Evolutionary conservation across 2,797 vertebrate genomes (phyloP).

Genomic region (Chelidonichthys spinosus): DNA sequence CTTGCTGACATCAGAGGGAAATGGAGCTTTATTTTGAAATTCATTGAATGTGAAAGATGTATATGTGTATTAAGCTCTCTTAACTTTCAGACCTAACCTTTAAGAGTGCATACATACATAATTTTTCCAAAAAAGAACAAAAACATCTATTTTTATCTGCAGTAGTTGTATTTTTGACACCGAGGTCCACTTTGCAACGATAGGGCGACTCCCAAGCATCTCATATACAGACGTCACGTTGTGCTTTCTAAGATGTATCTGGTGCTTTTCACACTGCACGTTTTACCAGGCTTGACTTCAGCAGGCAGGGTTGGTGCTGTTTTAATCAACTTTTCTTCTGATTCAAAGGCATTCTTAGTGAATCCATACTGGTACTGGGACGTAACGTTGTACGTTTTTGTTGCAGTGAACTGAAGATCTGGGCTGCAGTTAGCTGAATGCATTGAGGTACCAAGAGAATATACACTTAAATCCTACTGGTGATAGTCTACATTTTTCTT

Average conservation of each 20-base stretch:
- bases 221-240: not conserved
- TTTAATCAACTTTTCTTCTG: not conserved
- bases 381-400: not conserved
- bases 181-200: constrained; percentile 13
- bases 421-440: constrained; percentile 1
- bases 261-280: constrained; percentile 53
- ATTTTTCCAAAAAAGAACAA: not conserved
- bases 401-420: constrained; percentile 2
- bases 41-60: constrained; percentile 16
- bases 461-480: not conserved
- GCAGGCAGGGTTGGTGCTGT: not conserved
- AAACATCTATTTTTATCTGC: constrained; percentile 6
- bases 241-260: constrained; percentile 22
- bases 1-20: constrained; percentile 34
- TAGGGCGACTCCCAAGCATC: constrained; percentile 8
- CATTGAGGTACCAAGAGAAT: not conserved
- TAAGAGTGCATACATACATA: constrained; percentile 22
- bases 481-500: not conserved
- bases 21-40: constrained; percentile 39
- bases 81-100: constrained; percentile 35
- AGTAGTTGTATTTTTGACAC: constrained; percentile 6
- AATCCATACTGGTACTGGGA: not conserved
- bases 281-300: constrained; percentile 31
- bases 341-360: not conserved
- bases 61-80: constrained; percentile 21